Conservation (phyloP, 2,797 vertebrate genomes). For the Hemibagrus guttatus region DNA sequence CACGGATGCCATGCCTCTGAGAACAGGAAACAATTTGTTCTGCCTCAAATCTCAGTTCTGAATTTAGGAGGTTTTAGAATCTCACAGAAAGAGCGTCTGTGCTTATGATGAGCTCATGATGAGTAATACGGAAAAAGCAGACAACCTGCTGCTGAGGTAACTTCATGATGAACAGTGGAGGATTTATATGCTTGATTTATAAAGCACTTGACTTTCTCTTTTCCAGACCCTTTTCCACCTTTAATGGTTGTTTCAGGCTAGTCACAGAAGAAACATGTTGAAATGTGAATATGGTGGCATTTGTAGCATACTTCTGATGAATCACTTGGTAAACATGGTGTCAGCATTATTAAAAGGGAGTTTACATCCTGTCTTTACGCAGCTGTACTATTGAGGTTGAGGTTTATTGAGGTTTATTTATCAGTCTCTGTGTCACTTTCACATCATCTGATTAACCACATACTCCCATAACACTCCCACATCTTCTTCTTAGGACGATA, state of each 20-base stretch:
- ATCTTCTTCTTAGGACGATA: not conserved
- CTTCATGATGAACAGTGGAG: not conserved
- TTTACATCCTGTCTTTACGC: not conserved
- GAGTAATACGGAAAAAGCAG: conserved; percentile 7
- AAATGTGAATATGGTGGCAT: not conserved
- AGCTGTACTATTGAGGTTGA: not conserved
- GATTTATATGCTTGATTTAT: not conserved
- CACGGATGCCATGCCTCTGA: not conserved
- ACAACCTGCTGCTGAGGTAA: not conserved
- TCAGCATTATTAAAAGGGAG: no score
- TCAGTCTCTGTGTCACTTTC: not conserved
- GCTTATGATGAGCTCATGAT: not conserved
- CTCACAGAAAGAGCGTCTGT: not conserved
- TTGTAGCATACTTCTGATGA: not conserved
- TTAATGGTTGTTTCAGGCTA: not conserved
- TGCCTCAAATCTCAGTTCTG: not conserved
- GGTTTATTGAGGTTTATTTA: no score
- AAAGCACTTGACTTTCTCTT: not conserved
- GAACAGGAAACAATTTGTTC: not conserved
- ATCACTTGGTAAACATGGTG: not conserved
- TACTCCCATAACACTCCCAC: not conserved
- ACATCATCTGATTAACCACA: not conserved
- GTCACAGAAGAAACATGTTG: not conserved
- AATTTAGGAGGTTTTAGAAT: not conserved
- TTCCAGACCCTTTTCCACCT: not conserved